Conservation (phyloP, 2,797 vertebrate species). For the Centroberyx gerrardi region DNA sequence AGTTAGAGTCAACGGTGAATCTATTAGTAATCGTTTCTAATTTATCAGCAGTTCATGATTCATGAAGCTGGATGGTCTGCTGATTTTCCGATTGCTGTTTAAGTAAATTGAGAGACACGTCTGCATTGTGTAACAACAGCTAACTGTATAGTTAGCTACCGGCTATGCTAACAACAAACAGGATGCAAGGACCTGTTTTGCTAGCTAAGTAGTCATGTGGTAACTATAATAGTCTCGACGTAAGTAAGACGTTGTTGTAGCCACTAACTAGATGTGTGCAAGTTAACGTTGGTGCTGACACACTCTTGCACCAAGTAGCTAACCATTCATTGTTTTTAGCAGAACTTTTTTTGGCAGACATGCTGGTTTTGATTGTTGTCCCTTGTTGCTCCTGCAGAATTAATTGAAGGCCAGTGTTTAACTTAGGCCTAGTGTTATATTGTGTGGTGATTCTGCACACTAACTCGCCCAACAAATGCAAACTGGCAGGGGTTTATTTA, state of each 20-base stretch:
- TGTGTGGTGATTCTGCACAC: too few species aligned
- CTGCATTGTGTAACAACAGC: too few species aligned
- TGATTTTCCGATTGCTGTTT: not conserved
- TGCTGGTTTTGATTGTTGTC: not conserved
- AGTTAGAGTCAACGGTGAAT: accelerated
- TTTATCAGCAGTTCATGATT: accelerated
- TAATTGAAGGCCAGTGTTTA: not conserved
- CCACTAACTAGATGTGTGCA: too few species aligned
- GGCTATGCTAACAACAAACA: constrained; percentile 54
- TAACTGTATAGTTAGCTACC: not conserved
- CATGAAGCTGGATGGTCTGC: accelerated
- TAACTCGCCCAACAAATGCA: not conserved
- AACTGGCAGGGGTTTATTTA: not conserved
- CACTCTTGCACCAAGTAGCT: constrained; percentile 4
- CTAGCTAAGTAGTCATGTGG: too few species aligned
- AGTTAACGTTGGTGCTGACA: not conserved
- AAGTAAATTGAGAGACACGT: too few species aligned
- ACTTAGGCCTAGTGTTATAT: not conserved
- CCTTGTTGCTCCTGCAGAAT: not conserved
- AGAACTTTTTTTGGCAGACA: not conserved
- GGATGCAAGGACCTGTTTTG: too few species aligned
- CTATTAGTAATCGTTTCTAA: accelerated
- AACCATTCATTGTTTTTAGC: not conserved
- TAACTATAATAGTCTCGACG: too few species aligned
- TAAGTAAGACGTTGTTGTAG: too few species aligned